Conservation (phyloP, 2,888 invertebrate species). For the Tyria jacobaeae region DNA sequence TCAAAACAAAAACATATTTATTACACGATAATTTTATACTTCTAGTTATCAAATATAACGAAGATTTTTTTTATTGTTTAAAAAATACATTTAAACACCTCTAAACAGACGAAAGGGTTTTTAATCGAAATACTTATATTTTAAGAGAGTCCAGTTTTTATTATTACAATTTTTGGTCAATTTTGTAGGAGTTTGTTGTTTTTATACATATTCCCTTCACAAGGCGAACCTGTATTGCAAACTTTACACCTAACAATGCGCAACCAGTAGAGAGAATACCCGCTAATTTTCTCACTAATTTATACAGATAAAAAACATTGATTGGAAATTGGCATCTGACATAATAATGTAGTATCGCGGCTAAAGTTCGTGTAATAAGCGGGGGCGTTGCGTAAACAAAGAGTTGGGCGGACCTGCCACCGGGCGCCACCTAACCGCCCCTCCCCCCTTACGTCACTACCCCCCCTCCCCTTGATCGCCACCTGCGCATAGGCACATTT, state of each 20-base stretch:
- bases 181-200: too few species aligned
- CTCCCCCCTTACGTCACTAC: constrained; percentile 50
- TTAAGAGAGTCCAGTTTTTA: too few species aligned
- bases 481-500: constrained; percentile 76
- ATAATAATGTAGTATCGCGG: constrained; percentile 58
- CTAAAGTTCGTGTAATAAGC: constrained; percentile 73
- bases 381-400: constrained; percentile 85
- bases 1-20: too few species aligned
- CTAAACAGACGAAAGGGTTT: too few species aligned
- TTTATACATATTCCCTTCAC: not conserved
- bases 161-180: too few species aligned
- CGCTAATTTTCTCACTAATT: not conserved
- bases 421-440: constrained; percentile 69
- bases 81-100: too few species aligned
- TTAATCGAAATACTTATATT: too few species aligned
- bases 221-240: not conserved
- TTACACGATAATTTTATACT: too few species aligned
- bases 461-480: constrained; percentile 52
- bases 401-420: constrained; percentile 82
- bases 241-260: not conserved
- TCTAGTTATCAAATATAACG: too few species aligned
- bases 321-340: constrained; percentile 26
- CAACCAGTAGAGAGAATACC: not conserved
- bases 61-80: too few species aligned
- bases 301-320: constrained; percentile 11